phyloP scores from a whole-genome alignment of 2,113 vertebrate species.

The Onychostruthus taczanowskii region DNA sequence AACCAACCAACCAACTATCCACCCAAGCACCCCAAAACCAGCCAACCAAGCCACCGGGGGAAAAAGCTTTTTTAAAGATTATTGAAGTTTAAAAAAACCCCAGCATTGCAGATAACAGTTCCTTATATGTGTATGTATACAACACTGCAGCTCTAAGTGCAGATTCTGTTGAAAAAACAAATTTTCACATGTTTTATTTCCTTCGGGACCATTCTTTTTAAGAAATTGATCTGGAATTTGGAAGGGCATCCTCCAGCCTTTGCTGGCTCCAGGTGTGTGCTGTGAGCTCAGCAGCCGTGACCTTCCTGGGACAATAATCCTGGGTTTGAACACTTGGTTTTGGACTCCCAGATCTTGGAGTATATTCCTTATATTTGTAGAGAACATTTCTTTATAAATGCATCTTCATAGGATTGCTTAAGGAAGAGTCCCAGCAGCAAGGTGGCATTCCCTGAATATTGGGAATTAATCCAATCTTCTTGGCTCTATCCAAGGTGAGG shows the following conservation, averaged over 20 bases:
- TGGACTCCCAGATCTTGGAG: not conserved
- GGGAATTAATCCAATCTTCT: not conserved
- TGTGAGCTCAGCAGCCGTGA: not conserved
- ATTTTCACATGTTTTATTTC: not conserved
- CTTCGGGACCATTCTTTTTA: not conserved
- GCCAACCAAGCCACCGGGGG: not conserved
- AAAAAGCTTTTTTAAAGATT: not conserved
- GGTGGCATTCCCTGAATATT: not conserved
- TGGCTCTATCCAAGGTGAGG: not conserved
- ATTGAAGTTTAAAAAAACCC: fast-evolving
- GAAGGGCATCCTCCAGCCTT: not conserved
- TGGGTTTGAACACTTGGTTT: not conserved
- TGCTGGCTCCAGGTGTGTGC: not conserved
- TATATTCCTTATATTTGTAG: not conserved
- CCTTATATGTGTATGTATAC: not conserved
- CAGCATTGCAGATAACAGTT: not conserved
- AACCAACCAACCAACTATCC: not conserved
- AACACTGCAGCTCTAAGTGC: not conserved
- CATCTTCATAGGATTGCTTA: fast-evolving
- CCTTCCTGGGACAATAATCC: not conserved
- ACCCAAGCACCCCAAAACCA: not conserved
- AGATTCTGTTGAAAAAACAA: not conserved
- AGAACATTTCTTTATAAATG: not conserved
- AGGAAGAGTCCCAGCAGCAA: not conserved
- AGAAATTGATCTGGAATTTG: not conserved